Evolutionary conservation across 92 coral and sea anemone species (phyloP).

Genomic region (Porites cylindrica): DNA sequence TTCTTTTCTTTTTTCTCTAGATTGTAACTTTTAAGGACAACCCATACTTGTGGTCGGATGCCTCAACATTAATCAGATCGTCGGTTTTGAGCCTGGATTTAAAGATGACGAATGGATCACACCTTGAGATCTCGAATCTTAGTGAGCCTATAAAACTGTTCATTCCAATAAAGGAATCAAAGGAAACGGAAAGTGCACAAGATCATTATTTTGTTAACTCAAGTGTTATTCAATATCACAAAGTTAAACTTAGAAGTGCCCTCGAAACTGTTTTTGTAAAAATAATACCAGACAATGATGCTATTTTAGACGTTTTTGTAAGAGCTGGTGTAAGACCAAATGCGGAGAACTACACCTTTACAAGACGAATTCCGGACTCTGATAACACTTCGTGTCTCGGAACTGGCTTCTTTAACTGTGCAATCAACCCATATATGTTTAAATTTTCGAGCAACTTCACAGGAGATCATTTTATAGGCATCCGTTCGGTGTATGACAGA

Average conservation of each 20-base stretch:
- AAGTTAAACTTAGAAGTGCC: constrained; percentile 33
- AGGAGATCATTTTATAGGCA: constrained; percentile 80
- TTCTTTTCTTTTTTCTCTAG: no score
- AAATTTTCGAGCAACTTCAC: constrained; percentile 61
- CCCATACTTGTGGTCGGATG: no score
- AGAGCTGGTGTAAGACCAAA: constrained; percentile 30
- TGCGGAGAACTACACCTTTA: constrained; percentile 59
- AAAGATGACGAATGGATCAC: no score
- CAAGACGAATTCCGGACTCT: constrained; percentile 62
- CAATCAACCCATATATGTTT: constrained; percentile 63
- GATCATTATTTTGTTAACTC: neutral
- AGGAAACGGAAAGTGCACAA: neutral
- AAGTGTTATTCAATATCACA: constrained; percentile 57
- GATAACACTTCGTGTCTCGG: neutral
- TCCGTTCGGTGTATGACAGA: constrained; percentile 38
- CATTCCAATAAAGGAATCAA: neutral
- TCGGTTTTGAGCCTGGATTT: no score
- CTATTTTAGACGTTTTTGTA: constrained; percentile 33
- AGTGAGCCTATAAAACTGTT: neutral
- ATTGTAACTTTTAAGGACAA: no score
- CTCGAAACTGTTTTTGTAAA: constrained; percentile 28
- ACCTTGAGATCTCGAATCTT: no score
- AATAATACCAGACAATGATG: constrained; percentile 39
- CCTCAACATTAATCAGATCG: no score
- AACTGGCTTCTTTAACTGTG: constrained; percentile 44